A percentile compares a stretch with the other conserved stretches of the same genome.
These are phyloP conservation scores for Crocidura indochinensis DNA, from an alignment of 2,797 vertebrate species.

Conservation along the genomic window DNA sequence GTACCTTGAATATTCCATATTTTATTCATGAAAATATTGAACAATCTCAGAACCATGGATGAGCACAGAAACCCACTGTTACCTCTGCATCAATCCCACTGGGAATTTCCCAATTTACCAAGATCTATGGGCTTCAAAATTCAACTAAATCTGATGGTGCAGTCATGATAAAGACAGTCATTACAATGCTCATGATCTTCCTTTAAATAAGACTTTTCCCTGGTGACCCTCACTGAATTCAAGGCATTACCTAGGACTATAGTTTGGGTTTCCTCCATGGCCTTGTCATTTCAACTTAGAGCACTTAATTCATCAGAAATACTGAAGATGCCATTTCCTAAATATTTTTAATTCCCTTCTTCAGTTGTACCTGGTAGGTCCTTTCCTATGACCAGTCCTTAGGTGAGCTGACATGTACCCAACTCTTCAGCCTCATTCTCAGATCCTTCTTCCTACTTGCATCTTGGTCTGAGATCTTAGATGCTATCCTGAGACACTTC, in stretches of 20 bases:
- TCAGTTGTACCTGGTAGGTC: neutral
- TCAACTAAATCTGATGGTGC: neutral
- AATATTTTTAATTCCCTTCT: neutral
- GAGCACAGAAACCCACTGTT: too few species aligned
- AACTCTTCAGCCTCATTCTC: too few species aligned
- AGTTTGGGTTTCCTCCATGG: neutral
- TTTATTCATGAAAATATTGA: too few species aligned
- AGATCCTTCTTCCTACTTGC: neutral
- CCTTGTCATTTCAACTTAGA: neutral
- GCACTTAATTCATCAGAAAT: neutral
- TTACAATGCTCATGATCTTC: neutral
- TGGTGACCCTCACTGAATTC: too few species aligned
- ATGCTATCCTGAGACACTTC: neutral
- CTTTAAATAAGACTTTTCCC: too few species aligned
- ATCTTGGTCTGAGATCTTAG: too few species aligned
- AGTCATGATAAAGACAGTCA: neutral
- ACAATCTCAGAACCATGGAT: too few species aligned
- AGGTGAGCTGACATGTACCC: neutral
- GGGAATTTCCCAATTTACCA: neutral
- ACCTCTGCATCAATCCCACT: too few species aligned
- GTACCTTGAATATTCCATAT: too few species aligned
- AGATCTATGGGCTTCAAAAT: neutral
- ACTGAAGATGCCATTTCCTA: neutral
- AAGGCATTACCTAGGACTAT: neutral
- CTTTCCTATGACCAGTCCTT: neutral